phyloP scores from a whole-genome alignment of 2,797 vertebrate species.

The Pangasius djambal region DNA sequence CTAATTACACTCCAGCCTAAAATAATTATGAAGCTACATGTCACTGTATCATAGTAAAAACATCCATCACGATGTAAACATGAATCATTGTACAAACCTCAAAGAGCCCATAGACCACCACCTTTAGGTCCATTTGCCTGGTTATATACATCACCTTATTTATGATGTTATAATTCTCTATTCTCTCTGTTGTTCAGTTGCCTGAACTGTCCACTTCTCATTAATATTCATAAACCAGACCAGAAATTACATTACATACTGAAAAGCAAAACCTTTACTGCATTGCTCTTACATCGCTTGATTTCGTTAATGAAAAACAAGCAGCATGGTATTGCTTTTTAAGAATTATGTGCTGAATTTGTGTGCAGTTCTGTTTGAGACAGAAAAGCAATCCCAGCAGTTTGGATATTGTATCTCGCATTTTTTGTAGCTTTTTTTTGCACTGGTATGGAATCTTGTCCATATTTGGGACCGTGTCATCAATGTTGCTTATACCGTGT shows the following conservation, averaged over 20 bases:
- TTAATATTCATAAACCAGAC: not conserved
- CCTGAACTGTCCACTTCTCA: not conserved
- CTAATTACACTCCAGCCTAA: not conserved
- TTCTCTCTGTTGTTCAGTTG: too few species aligned
- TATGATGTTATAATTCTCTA: not conserved
- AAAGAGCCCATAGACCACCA: not conserved
- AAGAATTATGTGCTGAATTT: not conserved
- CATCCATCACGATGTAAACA: not conserved
- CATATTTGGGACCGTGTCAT: not conserved
- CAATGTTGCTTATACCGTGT: not conserved
- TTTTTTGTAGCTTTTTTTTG: not conserved
- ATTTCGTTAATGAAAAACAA: too few species aligned
- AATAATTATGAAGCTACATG: too few species aligned
- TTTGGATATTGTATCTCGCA: not conserved
- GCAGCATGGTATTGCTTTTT: not conserved
- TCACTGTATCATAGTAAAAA: not conserved
- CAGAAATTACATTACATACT: not conserved
- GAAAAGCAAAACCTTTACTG: not conserved
- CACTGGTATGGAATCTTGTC: too few species aligned
- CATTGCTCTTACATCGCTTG: not conserved
- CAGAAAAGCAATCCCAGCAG: not conserved
- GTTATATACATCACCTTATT: not conserved
- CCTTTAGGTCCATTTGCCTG: not conserved
- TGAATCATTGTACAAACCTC: not conserved
- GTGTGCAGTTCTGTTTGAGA: not conserved